phyloP scores from a whole-genome alignment of 2,888 invertebrate species.

The Trachelus iudaicus region DNA sequence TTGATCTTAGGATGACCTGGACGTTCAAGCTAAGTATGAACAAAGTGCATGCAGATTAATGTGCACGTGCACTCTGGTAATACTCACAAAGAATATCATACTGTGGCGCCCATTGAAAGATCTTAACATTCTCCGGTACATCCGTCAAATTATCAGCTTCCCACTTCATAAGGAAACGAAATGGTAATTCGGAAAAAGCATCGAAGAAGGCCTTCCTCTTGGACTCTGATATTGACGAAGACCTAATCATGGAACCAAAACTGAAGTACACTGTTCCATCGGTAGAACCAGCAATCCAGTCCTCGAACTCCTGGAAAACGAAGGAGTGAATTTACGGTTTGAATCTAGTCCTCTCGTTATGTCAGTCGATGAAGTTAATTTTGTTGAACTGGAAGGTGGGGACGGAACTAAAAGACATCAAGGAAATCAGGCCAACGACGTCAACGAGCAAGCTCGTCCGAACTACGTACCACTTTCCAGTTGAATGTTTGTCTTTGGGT shows the following conservation, averaged over 20 bases:
- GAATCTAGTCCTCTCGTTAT: neutral
- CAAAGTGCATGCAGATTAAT: neutral
- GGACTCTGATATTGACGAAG: slow-evolving; percentile 68
- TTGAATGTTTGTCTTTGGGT: neutral
- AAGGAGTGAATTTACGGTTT: neutral
- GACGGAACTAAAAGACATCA: neutral
- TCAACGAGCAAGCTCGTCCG: neutral
- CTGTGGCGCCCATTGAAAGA: slow-evolving; percentile 24
- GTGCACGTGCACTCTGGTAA: neutral
- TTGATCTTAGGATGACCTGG: slow-evolving; percentile 77
- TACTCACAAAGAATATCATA: slow-evolving; percentile 22
- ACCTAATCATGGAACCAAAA: slow-evolving; percentile 71
- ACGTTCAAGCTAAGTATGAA: slow-evolving; percentile 20
- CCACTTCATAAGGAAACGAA: slow-evolving; percentile 71
- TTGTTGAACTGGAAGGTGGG: neutral
- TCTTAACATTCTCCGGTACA: slow-evolving; percentile 21
- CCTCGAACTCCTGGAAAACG: slow-evolving; percentile 40
- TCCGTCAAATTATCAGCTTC: slow-evolving; percentile 66
- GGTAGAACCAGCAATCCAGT: slow-evolving; percentile 41
- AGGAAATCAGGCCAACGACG: neutral
- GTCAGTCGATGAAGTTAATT: neutral
- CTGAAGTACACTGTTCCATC: slow-evolving; percentile 70
- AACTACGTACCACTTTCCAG: neutral
- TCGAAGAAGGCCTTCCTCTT: slow-evolving; percentile 65
- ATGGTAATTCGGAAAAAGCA: slow-evolving; percentile 68